Conservation (phyloP, 1,140 invertebrate genomes). For the Eupristina koningsbergeri region DNA sequence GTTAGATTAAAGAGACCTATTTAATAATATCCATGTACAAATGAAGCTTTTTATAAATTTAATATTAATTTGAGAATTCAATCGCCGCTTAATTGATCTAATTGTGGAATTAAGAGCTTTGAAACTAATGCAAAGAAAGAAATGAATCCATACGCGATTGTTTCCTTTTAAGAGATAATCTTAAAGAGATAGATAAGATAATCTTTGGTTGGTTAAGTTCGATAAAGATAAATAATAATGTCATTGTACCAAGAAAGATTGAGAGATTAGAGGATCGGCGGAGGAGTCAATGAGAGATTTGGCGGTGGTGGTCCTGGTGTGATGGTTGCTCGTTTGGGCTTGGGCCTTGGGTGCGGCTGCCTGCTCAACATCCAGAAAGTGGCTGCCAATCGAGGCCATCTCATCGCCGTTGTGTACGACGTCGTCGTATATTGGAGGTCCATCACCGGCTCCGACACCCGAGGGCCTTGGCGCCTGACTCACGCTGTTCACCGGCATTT, state of each 20-base stretch:
- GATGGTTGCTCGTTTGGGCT: slow-evolving; percentile 71
- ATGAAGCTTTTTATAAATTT: no score
- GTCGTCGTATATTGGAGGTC: slow-evolving; percentile 77
- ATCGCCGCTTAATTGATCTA: no score
- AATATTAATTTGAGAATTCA: no score
- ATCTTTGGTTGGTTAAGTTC: no score
- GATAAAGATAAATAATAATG: background rate
- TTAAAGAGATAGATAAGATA: no score
- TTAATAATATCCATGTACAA: no score
- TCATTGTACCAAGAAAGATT: slow-evolving; percentile 67
- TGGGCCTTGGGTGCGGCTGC: slow-evolving; percentile 67
- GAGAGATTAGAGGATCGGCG: slow-evolving; percentile 61
- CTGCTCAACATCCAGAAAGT: slow-evolving; percentile 69
- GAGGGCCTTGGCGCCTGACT: slow-evolving; percentile 48
- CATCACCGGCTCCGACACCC: slow-evolving; percentile 64
- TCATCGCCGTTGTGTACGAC: slow-evolving; percentile 76
- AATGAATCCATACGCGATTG: no score
- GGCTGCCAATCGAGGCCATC: slow-evolving; percentile 68
- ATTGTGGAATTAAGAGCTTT: no score
- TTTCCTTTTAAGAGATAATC: no score
- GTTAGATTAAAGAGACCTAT: no score
- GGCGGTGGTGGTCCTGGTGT: slow-evolving; percentile 62
- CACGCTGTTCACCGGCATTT: slow-evolving; percentile 7
- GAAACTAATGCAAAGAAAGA: no score
- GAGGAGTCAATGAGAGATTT: slow-evolving; percentile 62